Evolutionary conservation across 2,797 vertebrate genomes (phyloP), one percentile per base, ranked within the genome.

Genomic region (Cryptoblepharus egeriae): DNA sequence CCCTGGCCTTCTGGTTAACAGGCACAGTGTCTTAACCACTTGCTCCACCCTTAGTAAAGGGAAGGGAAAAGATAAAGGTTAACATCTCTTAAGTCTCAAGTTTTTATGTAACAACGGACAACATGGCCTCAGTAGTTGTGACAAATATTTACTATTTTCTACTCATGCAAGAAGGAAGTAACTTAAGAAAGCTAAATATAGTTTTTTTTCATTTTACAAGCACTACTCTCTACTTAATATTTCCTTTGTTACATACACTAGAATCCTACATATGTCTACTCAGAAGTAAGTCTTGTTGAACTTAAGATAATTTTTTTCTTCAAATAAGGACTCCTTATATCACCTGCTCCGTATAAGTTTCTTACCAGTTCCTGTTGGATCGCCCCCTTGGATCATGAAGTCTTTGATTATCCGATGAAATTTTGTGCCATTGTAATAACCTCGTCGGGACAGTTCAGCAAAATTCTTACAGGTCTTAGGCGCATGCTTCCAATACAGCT

Each of bases 361-460:
- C 88, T 84, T 86, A 98, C 97, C 98, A 93, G 98, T 98, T 37
- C 96, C 97, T 3, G 97, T 98, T 0, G 97, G 98, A 89, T 98
- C 97, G 60, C 98, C 98, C 3, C 97, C 97, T 75, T 98, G 98
- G 80, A 99, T 97, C 98, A 99, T 99, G 94, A 99, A 99, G 82
- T 98, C 97, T 90, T 97, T 98, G 90, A 99, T 98, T 89, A 99
- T 95, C 20, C 98, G 94, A 87, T 99, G 98, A 91, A 99, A 99
- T 88, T 97, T 98, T 26, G 96, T 99, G 83, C 96, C 97, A n/a
- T 96, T 98, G 95, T 98, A 99, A 91, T 98, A 99, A 7, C 98
- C 97, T 18, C 98, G 96, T 58, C 97, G 96, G 75, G 96, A 89
- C 80, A 99, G 90, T 87, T 99, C 98, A 1, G 98, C 97, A 5